These are phyloP conservation scores for Melanchra persicariae DNA, from an alignment of 2,888 invertebrate species.

Conservation along the genomic window DNA sequence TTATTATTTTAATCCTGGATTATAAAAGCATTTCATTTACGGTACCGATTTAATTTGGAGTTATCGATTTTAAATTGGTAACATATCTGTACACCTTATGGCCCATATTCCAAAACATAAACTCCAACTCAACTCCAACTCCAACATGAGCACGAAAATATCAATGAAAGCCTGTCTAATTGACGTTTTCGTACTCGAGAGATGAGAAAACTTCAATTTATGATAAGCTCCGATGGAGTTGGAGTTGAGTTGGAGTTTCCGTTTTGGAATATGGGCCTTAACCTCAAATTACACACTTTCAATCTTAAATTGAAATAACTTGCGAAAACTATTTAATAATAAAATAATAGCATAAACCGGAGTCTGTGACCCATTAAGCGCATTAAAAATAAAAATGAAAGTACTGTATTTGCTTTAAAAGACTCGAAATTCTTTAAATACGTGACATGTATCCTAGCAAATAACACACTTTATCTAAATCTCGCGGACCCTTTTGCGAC, in stretches of 20 bases:
- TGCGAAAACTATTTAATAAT: neutral
- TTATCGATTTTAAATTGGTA: neutral
- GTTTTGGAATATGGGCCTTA: no score
- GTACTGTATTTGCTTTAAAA: constrained; percentile 26
- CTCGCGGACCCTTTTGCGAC: constrained; percentile 63
- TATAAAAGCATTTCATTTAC: constrained; percentile 15
- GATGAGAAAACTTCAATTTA: no score
- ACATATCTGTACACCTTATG: no score
- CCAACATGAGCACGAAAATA: no score
- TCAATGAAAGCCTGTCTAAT: no score
- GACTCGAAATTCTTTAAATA: constrained; percentile 27
- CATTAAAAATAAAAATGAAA: constrained; percentile 13
- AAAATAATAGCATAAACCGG: neutral
- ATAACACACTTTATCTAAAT: constrained; percentile 66
- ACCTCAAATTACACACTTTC: constrained; percentile 13
- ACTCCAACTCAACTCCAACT: no score
- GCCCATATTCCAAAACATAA: no score
- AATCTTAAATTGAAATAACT: constrained; percentile 14
- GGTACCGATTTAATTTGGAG: neutral
- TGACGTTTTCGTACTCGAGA: no score
- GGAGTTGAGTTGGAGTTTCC: no score
- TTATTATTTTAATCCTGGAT: neutral
- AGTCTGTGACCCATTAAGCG: neutral
- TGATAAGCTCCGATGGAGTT: no score
- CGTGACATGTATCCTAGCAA: constrained; percentile 43